A percentile compares a stretch with the other conserved stretches of the same genome.
These are phyloP conservation scores for Xiphophorus maculatus DNA, from an alignment of 2,113 vertebrate species.

Conservation along the genomic window DNA sequence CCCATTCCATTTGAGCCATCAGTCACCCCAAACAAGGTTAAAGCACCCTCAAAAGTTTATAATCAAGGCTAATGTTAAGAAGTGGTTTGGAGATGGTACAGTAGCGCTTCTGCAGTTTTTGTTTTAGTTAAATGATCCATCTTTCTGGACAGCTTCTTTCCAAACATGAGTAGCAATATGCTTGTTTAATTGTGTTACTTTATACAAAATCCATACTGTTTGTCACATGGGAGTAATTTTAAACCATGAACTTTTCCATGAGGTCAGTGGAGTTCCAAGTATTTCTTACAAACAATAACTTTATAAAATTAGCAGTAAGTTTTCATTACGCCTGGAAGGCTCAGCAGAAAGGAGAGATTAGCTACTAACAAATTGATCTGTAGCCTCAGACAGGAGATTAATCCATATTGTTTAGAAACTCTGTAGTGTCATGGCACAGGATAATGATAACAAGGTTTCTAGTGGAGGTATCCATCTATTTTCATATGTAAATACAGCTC, in stretches of 20 bases:
- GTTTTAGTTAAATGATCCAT: constrained; percentile 14
- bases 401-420: constrained; percentile 37
- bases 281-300: not conserved
- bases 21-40: not conserved
- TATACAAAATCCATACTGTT: constrained; percentile 1
- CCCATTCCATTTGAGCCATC: constrained; percentile 1
- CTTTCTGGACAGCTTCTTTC: not conserved
- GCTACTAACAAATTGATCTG: constrained; percentile 61
- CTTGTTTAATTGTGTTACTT: constrained; percentile 2
- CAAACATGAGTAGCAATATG: not conserved
- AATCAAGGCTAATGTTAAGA: not conserved
- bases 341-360: constrained; percentile 36
- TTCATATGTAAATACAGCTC: not conserved
- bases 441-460: no score
- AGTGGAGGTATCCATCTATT: not conserved
- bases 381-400: constrained; percentile 48
- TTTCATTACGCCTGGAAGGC: constrained; percentile 13
- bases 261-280: not conserved
- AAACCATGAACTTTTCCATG: not conserved
- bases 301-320: not conserved
- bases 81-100: not conserved
- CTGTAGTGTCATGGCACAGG: no score
- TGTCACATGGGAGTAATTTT: not conserved
- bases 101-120: not conserved
- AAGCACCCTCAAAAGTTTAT: constrained; percentile 1